A percentile compares a stretch with the other conserved stretches of the same genome.
Evolutionary conservation across 2,113 vertebrate genomes (phyloP).

Genomic region (Glaucidium brasilianum): DNA sequence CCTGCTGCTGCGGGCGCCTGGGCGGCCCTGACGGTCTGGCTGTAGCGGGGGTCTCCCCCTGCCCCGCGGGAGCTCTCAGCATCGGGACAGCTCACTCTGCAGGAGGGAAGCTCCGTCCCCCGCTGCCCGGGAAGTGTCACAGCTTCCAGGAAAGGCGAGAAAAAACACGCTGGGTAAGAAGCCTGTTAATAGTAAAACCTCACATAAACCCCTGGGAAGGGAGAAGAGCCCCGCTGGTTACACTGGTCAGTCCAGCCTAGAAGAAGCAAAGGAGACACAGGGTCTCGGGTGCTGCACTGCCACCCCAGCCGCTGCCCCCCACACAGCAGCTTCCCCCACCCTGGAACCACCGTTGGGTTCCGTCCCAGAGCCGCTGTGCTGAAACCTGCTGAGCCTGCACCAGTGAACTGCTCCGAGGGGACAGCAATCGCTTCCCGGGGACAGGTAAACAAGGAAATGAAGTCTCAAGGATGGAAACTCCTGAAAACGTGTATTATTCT

Average conservation of each 20-base stretch:
- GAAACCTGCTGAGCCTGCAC: rapidly evolving
- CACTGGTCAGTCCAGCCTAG: neutral
- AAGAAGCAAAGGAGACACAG: neutral
- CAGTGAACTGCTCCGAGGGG: neutral
- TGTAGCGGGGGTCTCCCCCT: neutral
- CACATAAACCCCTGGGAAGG: neutral
- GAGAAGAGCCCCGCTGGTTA: neutral
- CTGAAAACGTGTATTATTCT: neutral
- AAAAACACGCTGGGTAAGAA: neutral
- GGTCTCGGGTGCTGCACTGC: rapidly evolving
- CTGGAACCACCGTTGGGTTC: rapidly evolving
- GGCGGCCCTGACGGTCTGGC: neutral
- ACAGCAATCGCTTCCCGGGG: no score
- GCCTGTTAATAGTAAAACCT: neutral
- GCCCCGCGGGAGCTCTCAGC: rapidly evolving
- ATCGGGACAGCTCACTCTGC: rapidly evolving
- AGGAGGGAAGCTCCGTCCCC: neutral
- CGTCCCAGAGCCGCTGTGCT: rapidly evolving
- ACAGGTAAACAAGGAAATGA: neutral
- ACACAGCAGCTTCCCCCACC: rapidly evolving
- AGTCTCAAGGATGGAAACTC: neutral
- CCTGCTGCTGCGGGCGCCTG: rapidly evolving
- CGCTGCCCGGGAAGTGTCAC: neutral
- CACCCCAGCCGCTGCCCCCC: neutral
- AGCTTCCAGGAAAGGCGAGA: neutral